Evolutionary conservation across 2,888 invertebrate species (phyloP).

Genomic region (Harpalus rubripes): DNA sequence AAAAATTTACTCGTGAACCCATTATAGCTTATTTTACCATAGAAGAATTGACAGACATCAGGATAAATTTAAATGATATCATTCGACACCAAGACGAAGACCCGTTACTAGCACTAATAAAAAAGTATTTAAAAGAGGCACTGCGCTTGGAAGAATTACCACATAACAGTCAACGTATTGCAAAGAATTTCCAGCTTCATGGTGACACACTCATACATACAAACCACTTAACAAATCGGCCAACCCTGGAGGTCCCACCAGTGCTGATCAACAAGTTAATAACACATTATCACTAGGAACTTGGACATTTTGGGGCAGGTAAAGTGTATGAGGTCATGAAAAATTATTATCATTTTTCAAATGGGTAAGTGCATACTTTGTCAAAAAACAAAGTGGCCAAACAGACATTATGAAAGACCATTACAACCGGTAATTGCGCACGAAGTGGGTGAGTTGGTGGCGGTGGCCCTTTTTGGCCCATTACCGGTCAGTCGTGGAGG

Average conservation of each 20-base stretch:
- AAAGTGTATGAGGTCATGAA: neutral
- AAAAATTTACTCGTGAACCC: neutral
- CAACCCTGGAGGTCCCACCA: neutral
- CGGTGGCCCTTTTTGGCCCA: neutral
- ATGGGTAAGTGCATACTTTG: constrained; percentile 23
- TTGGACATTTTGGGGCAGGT: neutral
- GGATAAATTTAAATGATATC: neutral
- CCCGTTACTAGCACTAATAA: neutral
- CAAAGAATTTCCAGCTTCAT: neutral
- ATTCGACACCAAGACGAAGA: neutral
- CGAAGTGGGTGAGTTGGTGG: constrained; percentile 13
- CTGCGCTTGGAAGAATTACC: neutral
- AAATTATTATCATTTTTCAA: neutral
- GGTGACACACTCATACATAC: neutral
- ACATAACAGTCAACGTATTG: neutral
- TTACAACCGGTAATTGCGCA: neutral
- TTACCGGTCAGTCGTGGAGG: neutral
- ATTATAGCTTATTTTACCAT: neutral
- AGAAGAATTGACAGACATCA: neutral
- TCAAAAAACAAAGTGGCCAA: constrained; percentile 46
- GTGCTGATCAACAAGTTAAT: neutral
- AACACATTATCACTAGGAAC: neutral
- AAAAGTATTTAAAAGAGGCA: neutral
- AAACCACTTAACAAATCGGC: neutral
- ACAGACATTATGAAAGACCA: neutral